A percentile compares a stretch with the other conserved stretches of the same genome.
Evolutionary conservation across 1,140 invertebrate species (phyloP).

Genomic region (Pseudachorutes palmiensis): DNA sequence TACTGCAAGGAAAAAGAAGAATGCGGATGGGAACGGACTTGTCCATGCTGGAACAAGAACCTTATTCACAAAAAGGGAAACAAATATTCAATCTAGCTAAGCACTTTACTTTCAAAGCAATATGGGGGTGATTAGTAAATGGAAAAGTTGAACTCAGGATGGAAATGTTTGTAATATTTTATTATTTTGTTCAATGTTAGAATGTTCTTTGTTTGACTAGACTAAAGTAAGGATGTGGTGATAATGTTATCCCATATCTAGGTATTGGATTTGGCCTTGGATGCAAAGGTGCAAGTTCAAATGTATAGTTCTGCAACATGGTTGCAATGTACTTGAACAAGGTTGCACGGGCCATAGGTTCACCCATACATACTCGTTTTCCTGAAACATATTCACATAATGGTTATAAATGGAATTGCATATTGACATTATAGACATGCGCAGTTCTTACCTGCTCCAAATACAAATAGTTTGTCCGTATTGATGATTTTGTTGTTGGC

Average conservation of each 20-base stretch:
- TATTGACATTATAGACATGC: not conserved
- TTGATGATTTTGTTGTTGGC: slow-evolving; percentile 46
- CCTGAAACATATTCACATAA: slow-evolving; percentile 46
- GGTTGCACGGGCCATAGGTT: slow-evolving; percentile 27
- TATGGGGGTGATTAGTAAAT: no score
- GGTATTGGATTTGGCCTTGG: slow-evolving; percentile 29
- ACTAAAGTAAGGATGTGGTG: slow-evolving; percentile 20
- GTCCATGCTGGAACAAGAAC: no score
- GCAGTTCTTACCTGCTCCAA: slow-evolving; percentile 47
- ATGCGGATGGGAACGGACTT: not conserved
- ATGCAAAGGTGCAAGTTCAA: slow-evolving; percentile 41
- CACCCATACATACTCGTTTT: slow-evolving; percentile 48
- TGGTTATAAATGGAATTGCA: not conserved
- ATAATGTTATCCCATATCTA: slow-evolving; percentile 16
- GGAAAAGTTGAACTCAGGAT: no score
- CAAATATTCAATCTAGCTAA: no score
- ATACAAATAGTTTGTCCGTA: slow-evolving; percentile 64
- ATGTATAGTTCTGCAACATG: slow-evolving; percentile 29
- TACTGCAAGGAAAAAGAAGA: not conserved
- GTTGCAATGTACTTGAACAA: slow-evolving; percentile 30
- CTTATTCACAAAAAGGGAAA: no score
- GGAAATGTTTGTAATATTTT: no score
- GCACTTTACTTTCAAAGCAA: no score
- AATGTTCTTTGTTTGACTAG: not conserved
- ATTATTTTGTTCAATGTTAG: not conserved